These are phyloP conservation scores for Pheosia tremula DNA, from an alignment of 2,888 invertebrate species.

Conservation along the genomic window DNA sequence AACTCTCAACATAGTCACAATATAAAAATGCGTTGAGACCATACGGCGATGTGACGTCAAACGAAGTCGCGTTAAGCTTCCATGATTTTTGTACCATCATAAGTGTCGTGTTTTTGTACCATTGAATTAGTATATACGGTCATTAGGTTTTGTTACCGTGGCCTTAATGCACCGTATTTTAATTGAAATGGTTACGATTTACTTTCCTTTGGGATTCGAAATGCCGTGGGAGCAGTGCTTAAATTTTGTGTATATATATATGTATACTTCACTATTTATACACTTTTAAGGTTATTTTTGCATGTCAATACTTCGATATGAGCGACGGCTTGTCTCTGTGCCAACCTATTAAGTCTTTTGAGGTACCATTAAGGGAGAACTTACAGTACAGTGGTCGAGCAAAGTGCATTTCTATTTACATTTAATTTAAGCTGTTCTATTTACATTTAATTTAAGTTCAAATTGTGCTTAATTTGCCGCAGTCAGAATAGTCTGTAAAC, in stretches of 20 bases:
- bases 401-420: no score
- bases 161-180: conserved; percentile 27
- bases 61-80: neutral
- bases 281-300: neutral
- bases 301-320: no score
- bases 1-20: no score
- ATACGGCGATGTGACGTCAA: neutral
- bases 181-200: conserved; percentile 2
- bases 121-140: conserved; percentile 29
- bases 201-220: neutral
- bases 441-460: no score
- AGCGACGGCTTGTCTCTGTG: no score
- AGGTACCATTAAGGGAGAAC: no score
- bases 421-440: no score
- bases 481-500: no score
- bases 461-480: no score
- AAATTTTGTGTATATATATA: neutral
- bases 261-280: neutral
- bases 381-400: no score
- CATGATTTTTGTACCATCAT: conserved; percentile 8
- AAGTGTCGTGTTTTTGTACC: conserved; percentile 25
- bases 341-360: no score
- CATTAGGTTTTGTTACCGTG: conserved; percentile 27
- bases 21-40: no score
- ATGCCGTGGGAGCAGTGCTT: neutral